phyloP scores from a whole-genome alignment of 2,888 invertebrate genomes.

The Xestobium rufovillosum region DNA sequence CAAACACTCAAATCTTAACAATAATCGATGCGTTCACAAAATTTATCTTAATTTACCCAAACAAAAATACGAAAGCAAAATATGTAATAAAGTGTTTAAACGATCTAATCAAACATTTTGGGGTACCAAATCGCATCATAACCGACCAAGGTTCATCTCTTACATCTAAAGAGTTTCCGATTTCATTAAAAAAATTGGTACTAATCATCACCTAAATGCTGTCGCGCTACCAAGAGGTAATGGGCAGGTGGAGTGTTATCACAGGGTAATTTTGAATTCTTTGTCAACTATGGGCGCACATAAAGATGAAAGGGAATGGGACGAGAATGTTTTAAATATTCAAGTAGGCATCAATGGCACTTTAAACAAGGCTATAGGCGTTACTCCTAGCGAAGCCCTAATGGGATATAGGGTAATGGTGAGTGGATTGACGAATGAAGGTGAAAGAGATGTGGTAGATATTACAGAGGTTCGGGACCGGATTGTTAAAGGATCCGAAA shows the following conservation, averaged over 20 bases:
- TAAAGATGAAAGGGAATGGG: slow-evolving; percentile 19
- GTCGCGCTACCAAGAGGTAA: slow-evolving; percentile 7
- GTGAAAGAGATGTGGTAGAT: slow-evolving; percentile 10
- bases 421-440: not conserved
- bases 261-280: slow-evolving; percentile 1
- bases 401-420: slow-evolving; percentile 19
- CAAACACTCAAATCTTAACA: not conserved
- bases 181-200: not conserved
- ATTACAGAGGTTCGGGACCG: slow-evolving; percentile 13
- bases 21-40: slow-evolving; percentile 1
- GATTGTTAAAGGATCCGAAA: not conserved
- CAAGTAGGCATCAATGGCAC: slow-evolving; percentile 20
- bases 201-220: not conserved
- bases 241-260: slow-evolving; percentile 9
- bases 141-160: not conserved
- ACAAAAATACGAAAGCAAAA: not conserved
- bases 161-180: not conserved
- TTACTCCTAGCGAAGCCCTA: slow-evolving; percentile 19
- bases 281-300: slow-evolving; percentile 7
- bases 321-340: slow-evolving; percentile 18
- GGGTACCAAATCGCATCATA: not conserved
- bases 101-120: not conserved
- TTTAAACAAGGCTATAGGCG: slow-evolving; percentile 18
- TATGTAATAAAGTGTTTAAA: not conserved
- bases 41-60: not conserved